Evolutionary conservation across 2,797 vertebrate species (phyloP), one percentile per base, ranked within the genome.

Genomic region (Astyanax mexicanus): DNA sequence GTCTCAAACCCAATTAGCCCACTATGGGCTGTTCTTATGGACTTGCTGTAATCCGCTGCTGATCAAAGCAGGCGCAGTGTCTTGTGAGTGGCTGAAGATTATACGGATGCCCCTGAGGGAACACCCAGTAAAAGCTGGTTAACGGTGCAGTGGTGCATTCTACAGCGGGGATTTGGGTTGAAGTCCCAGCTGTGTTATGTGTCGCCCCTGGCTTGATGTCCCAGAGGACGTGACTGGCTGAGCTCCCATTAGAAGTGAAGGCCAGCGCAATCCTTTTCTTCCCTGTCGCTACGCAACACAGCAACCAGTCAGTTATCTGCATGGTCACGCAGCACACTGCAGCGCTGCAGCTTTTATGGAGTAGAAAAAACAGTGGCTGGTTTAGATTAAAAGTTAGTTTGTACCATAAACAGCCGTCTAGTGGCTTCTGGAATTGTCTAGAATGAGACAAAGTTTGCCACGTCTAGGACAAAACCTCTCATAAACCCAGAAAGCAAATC

Each of bases 31-130:
- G 29, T 67, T 32, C 60, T 40, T 57, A 49, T 64, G 27, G 45
- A 76, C 25, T 17, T 51, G 51, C 4, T 13, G 19, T 57, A 29
- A 58, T 66, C 47, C 27, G 29, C 73, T 44, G 17, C 19, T 67
- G 29, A 52, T 51, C 44, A 68, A 61, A 71, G 72, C 44, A 29
- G 35, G 44, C 32, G 29, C 21, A 37, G 17, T 13, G 55, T 68
- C 78, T 62, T 58, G 84, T 60, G 73, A 82, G 81, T 29, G 61
- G 57, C 80, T 68, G 73, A 47, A 57, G 74, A 47, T 67, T 79
- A 64, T 19, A 35, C 3, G 29, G 44, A 23, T 15, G 27, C 27
- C 65, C 65, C 65, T 35, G 29, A 68, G 65, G 65, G 27, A 68
- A 51, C 45, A 51, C 44, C n/a, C 37, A 40, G 62, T 49, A 67